phyloP scores from a whole-genome alignment of 2,888 invertebrate species.

The Acleris holmiana region DNA sequence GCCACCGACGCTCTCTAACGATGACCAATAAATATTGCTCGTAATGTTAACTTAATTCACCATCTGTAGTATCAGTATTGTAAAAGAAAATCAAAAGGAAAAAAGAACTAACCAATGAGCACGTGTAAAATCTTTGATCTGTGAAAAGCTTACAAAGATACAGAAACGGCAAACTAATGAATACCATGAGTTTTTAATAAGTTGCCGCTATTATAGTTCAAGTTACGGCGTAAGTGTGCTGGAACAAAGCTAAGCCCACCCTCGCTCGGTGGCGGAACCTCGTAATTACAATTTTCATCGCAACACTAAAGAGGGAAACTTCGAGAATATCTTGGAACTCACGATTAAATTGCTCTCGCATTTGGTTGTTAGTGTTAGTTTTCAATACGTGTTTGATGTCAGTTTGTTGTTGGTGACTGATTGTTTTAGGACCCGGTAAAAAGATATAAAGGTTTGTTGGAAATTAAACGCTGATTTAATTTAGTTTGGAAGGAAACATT shows the following conservation, averaged over 20 bases:
- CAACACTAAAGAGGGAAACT: conserved; percentile 34
- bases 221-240: conserved; percentile 25
- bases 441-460: background rate
- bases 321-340: conserved; percentile 27
- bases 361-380: conserved; percentile 22
- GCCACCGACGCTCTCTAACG: too few relatives aligned
- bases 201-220: conserved; percentile 10
- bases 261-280: conserved; percentile 24
- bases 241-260: conserved; percentile 32
- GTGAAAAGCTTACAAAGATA: too few relatives aligned
- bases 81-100: too few relatives aligned
- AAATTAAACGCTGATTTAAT: background rate
- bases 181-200: conserved; percentile 9
- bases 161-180: too few relatives aligned
- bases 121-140: too few relatives aligned
- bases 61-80: too few relatives aligned
- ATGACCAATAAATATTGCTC: too few relatives aligned
- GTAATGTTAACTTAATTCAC: too few relatives aligned
- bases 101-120: too few relatives aligned
- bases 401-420: conserved; percentile 9
- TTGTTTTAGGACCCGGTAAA: background rate
- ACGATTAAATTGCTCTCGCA: conserved; percentile 28
- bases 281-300: conserved; percentile 44
- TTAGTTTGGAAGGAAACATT: too few relatives aligned
- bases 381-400: conserved; percentile 19